phyloP scores from a whole-genome alignment of 2,888 invertebrate genomes.

The Drosophila buzzatii region DNA sequence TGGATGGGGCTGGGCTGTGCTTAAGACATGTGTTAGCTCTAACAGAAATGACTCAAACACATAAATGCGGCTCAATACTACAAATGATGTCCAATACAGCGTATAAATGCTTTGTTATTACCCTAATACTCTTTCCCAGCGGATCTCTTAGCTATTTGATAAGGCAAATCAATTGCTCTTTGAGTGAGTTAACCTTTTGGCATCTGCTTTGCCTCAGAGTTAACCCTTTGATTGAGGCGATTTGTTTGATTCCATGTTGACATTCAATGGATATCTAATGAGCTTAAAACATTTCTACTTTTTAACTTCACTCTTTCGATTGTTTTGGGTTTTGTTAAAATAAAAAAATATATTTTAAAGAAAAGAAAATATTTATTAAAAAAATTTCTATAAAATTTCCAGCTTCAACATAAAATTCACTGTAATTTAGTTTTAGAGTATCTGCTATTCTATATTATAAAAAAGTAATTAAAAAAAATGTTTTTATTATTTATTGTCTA shows the following conservation, averaged over 20 bases:
- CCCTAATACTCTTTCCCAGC: conserved; percentile 5
- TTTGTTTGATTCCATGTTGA: not conserved
- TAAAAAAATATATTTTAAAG: too few relatives aligned
- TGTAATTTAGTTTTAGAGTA: not conserved
- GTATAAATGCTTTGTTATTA: conserved; percentile 50
- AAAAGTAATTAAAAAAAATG: too few relatives aligned
- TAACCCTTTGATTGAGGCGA: not conserved
- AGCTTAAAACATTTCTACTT: not conserved
- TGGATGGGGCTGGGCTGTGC: conserved; percentile 8
- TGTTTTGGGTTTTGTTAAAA: not conserved
- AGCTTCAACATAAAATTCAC: too few relatives aligned
- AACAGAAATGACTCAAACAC: conserved; percentile 1
- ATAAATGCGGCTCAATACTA: conserved; percentile 4
- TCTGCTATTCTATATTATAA: too few relatives aligned
- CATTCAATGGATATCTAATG: not conserved
- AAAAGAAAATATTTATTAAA: too few relatives aligned
- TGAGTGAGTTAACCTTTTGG: not conserved
- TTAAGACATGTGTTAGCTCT: conserved; percentile 24
- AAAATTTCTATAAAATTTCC: too few relatives aligned
- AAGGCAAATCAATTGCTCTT: not conserved
- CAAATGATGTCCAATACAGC: conserved; percentile 50
- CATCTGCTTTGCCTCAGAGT: not conserved
- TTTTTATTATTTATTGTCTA: too few relatives aligned
- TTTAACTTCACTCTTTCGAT: not conserved
- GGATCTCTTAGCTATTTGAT: conserved; percentile 15